Evolutionary conservation across 2,113 vertebrate genomes (phyloP), one percentile per base, ranked within the genome.

Genomic region (Pseudorasbora parva): DNA sequence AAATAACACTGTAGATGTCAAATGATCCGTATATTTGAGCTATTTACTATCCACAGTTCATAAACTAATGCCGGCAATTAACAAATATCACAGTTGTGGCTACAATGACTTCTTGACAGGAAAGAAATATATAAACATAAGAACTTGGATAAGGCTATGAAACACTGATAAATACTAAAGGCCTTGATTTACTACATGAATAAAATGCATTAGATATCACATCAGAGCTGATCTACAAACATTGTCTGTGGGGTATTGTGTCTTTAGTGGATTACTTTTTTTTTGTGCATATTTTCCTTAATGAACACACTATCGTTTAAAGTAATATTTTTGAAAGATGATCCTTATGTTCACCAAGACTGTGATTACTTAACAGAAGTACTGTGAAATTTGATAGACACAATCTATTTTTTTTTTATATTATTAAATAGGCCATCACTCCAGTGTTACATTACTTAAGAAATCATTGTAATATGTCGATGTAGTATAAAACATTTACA

Each of bases 1-100:
- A 21, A 66, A 82, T 57, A 72, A 71, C 80, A 82, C 49, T 11
- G 33, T 72, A 57, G 41, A 82, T 23, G 33, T 43, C 49, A 82
- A 17, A 41, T 56, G 62, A 27, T 14, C 2, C 23, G 59, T 62
- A 27, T 2, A 27, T 62, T 62, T 27, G 12, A 15, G 25, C 19
- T 81, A 23, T 49, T 56, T 69, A 17, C 49, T 37, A 37, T 49
- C 49, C 19, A 37, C 21, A 51, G 14, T n/a, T 68, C 43, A 33
- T 51, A 80, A 80, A 51, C 19, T 51, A 33, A 51, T 47, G 25
- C 25, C 17, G 15, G 19, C 47, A n/a, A 37, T 68, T 54, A 68
- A 17, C 19, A 68, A 54, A 69, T n/a, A 21, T 68, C 43, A 49
- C n/a, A 43, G 14, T 37, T 27, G 59, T 5, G 6, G 15, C 49